Conservation (phyloP, 2,113 vertebrate genomes). For the Corydoras maculifer region DNA sequence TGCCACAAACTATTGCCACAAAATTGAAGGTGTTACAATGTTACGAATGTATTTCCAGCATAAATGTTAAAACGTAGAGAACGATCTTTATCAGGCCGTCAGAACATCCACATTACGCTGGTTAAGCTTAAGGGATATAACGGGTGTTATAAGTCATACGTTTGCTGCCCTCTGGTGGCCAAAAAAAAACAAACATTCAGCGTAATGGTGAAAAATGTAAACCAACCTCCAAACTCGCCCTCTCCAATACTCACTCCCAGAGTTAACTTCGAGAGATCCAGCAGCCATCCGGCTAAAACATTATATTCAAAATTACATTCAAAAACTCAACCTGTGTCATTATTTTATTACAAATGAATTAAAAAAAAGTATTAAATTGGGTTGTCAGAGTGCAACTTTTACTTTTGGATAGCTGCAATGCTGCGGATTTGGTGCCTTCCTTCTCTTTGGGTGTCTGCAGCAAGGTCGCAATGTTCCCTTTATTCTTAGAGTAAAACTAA, state of each 20-base stretch:
- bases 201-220: neutral
- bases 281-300: constrained; percentile 77
- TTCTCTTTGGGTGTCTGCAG: constrained; percentile 80
- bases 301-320: neutral
- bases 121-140: no score
- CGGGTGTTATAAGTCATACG: neutral
- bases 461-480: constrained; percentile 78
- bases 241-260: constrained; percentile 76
- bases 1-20: no score
- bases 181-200: neutral
- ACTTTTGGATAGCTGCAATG: constrained; percentile 82
- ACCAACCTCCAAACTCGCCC: constrained; percentile 86
- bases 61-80: no score
- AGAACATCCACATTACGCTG: no score
- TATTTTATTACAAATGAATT: no score
- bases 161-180: constrained; percentile 5
- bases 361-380: no score
- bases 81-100: no score
- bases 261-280: constrained; percentile 73
- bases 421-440: constrained; percentile 75
- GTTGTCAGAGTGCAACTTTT: constrained; percentile 9
- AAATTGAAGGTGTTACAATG: no score
- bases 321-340: neutral
- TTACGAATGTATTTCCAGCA: no score
- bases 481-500: constrained; percentile 80